Conservation (phyloP, 2,113 vertebrate genomes). For the Pluvianellus socialis region DNA sequence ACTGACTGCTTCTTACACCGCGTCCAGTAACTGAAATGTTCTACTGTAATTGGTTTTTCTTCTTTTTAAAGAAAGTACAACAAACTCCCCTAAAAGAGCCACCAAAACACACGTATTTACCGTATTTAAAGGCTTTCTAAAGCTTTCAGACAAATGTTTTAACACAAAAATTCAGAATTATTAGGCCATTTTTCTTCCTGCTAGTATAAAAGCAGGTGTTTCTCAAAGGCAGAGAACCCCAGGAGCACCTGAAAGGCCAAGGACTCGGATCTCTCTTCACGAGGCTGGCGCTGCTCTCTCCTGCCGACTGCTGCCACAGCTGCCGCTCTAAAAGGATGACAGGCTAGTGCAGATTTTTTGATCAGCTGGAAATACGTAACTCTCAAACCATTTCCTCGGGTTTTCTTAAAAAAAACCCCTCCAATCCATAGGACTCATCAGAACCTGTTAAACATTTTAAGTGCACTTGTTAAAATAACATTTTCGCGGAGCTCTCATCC, state of each 20-base stretch:
- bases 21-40: rapidly evolving
- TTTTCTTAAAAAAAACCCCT: not conserved
- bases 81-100: not conserved
- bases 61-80: not conserved
- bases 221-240: not conserved
- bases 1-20: not conserved
- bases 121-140: rapidly evolving
- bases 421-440: not conserved
- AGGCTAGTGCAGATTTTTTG: not conserved
- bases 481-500: not conserved
- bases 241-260: not conserved
- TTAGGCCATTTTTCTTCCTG: not conserved
- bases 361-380: not conserved
- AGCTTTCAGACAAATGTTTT: not conserved
- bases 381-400: not conserved
- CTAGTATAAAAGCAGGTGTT: not conserved
- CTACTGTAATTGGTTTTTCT: rapidly evolving
- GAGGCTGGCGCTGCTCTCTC: not conserved
- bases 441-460: not conserved
- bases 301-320: not conserved
- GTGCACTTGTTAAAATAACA: not conserved
- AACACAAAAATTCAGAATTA: not conserved
- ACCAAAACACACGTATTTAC: not conserved
- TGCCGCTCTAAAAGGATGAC: not conserved
- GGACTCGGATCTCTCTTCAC: not conserved